phyloP scores from a whole-genome alignment of 2,888 invertebrate genomes.

The Danaus chrysippus region DNA sequence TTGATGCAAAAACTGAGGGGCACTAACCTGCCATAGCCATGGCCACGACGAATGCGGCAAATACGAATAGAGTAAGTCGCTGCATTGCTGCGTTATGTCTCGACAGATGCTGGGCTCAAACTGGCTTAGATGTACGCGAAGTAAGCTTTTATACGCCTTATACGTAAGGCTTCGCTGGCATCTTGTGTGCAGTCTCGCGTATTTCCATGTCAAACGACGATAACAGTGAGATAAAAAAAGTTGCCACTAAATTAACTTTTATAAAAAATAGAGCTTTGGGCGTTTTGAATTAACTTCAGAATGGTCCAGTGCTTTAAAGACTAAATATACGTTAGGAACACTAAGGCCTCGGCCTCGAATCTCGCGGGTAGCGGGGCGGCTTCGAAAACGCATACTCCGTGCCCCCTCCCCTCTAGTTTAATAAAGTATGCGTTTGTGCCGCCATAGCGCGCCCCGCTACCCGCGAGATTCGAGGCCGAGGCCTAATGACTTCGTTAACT shows the following conservation, averaged over 20 bases:
- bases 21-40: conserved; percentile 74
- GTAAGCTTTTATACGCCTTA: conserved; percentile 58
- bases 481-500: too few relatives aligned
- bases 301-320: neutral
- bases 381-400: too few relatives aligned
- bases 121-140: conserved; percentile 53
- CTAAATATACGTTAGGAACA: neutral
- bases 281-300: neutral
- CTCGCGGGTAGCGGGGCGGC: too few relatives aligned
- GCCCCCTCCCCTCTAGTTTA: too few relatives aligned
- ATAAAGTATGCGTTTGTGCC: too few relatives aligned
- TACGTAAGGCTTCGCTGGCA: conserved; percentile 35
- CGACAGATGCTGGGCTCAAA: conserved; percentile 50
- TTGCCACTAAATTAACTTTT: neutral
- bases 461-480: too few relatives aligned
- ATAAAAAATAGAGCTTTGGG: neutral
- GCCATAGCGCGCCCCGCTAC: too few relatives aligned
- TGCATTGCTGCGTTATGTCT: conserved; percentile 59
- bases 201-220: conserved; percentile 45
- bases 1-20: conserved; percentile 59
- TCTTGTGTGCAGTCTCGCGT: conserved; percentile 46
- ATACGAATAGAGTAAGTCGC: conserved; percentile 53
- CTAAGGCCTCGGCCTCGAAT: too few relatives aligned
- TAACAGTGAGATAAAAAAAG: conserved; percentile 51
- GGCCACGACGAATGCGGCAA: conserved; percentile 54